Percentiles rank a stretch among this genome's conserved stretches.
Evolutionary conservation across 2,113 vertebrate genomes (phyloP).

Genomic region (Elaphurus davidianus): DNA sequence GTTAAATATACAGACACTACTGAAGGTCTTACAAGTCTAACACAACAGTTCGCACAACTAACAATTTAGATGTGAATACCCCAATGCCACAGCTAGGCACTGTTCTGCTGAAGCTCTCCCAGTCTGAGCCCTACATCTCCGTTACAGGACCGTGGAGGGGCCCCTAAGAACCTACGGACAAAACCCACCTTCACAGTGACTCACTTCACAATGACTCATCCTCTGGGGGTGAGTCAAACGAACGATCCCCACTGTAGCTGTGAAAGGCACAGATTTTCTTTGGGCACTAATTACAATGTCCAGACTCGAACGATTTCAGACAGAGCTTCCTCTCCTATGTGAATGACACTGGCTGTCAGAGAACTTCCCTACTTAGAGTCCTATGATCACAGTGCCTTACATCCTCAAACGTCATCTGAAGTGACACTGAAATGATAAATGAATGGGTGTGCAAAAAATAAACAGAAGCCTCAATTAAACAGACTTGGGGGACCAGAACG

Average conservation of each 20-base stretch:
- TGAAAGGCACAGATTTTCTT: fast-evolving
- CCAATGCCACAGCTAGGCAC: neutral
- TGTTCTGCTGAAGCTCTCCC: neutral
- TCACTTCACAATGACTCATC: neutral
- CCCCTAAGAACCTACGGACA: neutral
- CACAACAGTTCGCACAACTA: neutral
- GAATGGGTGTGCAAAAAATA: neutral
- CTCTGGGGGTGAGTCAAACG: neutral
- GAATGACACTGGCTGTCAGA: neutral
- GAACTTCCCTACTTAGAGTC: neutral
- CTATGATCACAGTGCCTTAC: neutral
- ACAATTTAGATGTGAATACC: neutral
- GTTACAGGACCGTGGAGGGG: neutral
- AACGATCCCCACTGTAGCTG: too few species aligned
- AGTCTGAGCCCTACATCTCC: fast-evolving
- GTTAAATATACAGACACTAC: neutral
- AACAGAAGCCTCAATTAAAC: neutral
- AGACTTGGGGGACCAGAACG: too few species aligned
- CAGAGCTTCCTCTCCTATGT: neutral
- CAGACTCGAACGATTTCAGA: neutral
- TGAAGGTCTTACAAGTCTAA: neutral
- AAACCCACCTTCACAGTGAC: neutral
- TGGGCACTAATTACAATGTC: neutral
- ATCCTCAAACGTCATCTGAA: neutral
- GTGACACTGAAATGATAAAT: neutral